phyloP scores from a whole-genome alignment of 2,113 vertebrate genomes.

The Saimiri boliviensis region DNA sequence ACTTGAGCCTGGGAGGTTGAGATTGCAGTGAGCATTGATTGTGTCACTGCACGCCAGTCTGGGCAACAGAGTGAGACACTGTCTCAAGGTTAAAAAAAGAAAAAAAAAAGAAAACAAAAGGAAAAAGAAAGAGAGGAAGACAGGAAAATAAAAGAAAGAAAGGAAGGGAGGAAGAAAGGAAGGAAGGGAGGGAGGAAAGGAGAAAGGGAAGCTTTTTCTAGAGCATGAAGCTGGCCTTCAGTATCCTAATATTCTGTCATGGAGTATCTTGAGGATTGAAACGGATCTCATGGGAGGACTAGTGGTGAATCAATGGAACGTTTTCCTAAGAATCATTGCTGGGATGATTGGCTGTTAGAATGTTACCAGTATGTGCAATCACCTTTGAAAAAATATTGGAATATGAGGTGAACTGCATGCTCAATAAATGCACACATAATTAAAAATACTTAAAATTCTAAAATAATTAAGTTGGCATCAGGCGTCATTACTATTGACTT shows the following conservation, averaged over 20 bases:
- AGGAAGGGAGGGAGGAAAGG: neutral
- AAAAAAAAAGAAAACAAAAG: too few species aligned
- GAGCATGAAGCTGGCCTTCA: neutral
- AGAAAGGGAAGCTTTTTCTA: neutral
- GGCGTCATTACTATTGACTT: neutral
- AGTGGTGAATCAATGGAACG: neutral
- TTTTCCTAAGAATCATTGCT: neutral
- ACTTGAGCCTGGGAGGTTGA: too few species aligned
- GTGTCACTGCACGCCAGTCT: too few species aligned
- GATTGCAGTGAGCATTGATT: too few species aligned
- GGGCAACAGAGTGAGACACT: too few species aligned
- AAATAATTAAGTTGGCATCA: neutral
- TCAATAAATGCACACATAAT: neutral
- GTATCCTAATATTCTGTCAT: too few species aligned
- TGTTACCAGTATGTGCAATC: neutral
- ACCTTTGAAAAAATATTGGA: neutral
- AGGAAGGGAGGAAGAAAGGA: too few species aligned
- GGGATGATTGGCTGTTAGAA: neutral
- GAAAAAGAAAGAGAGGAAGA: too few species aligned
- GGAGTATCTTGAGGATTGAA: neutral
- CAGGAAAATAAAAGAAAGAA: neutral
- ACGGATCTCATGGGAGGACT: rapidly evolving
- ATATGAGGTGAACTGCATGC: neutral
- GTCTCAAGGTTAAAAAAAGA: too few species aligned
- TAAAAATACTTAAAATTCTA: neutral